A percentile compares a stretch with the other conserved stretches of the same genome.
phyloP scores from a whole-genome alignment of 2,113 vertebrate genomes.

The Asarcornis scutulata region DNA sequence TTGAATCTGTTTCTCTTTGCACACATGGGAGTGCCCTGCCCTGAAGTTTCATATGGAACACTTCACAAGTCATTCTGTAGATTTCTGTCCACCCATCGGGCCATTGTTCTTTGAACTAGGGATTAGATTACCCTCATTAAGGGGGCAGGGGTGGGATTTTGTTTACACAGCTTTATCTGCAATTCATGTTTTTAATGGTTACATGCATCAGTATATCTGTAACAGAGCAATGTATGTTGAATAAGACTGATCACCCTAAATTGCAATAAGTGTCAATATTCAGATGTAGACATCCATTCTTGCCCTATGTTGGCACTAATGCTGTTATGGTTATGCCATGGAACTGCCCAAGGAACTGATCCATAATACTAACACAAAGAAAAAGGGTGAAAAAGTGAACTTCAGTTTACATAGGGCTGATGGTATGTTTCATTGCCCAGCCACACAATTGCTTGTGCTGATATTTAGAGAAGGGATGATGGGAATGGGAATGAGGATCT shows the following conservation, averaged over 20 bases:
- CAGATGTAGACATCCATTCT: not conserved
- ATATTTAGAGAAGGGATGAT: not conserved
- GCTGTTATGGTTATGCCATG: not conserved
- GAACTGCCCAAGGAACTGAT: not conserved
- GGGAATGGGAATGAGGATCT: not conserved
- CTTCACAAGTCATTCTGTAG: slow-evolving; percentile 23
- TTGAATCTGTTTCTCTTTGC: not conserved
- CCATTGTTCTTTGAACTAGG: not conserved
- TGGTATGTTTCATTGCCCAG: not conserved
- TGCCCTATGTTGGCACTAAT: not conserved
- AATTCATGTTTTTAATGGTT: not conserved
- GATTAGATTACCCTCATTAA: not conserved
- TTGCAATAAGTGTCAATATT: not conserved
- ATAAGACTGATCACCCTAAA: not conserved
- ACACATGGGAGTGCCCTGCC: not conserved
- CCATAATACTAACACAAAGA: not conserved
- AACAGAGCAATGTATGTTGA: not conserved
- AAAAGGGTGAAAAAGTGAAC: not conserved
- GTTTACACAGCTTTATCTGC: not conserved
- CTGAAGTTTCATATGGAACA: not conserved
- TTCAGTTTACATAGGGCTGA: not conserved
- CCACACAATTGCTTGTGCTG: not conserved
- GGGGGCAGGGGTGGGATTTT: not conserved
- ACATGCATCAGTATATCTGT: not conserved
- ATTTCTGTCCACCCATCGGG: not conserved